Evolutionary conservation across 2,113 vertebrate genomes (phyloP).

Genomic region (Hypanus sabinus): DNA sequence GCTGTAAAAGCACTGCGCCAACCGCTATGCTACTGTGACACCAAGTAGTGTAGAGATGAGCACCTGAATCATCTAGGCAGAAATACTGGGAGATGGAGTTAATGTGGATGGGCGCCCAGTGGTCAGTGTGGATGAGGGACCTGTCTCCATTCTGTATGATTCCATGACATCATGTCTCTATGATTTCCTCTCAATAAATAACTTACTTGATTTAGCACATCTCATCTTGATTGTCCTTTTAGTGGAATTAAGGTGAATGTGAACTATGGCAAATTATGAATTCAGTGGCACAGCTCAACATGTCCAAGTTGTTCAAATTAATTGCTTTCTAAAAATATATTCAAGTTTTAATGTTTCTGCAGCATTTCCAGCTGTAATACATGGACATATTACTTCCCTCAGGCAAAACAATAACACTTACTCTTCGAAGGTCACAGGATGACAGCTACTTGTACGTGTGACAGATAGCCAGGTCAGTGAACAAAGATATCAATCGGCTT

Average conservation of each 20-base stretch:
- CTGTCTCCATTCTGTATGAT: too few relatives aligned
- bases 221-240: background rate
- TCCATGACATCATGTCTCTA: too few relatives aligned
- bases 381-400: background rate
- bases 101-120: too few relatives aligned
- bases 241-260: background rate
- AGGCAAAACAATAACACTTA: background rate
- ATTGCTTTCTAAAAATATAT: background rate
- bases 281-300: background rate
- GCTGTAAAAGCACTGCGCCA: too few relatives aligned
- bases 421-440: background rate
- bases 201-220: background rate
- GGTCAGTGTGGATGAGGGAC: too few relatives aligned
- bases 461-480: background rate
- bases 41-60: too few relatives aligned
- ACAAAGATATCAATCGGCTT: background rate
- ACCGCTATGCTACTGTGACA: too few relatives aligned
- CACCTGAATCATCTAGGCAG: too few relatives aligned
- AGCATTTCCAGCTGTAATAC: background rate
- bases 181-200: background rate
- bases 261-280: background rate
- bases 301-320: background rate
- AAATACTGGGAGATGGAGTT: too few relatives aligned
- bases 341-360: background rate
- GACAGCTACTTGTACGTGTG: too few relatives aligned